phyloP scores from a whole-genome alignment of 35 echinoderm and acorn worm species.

The Ophiothrix spiculata region DNA sequence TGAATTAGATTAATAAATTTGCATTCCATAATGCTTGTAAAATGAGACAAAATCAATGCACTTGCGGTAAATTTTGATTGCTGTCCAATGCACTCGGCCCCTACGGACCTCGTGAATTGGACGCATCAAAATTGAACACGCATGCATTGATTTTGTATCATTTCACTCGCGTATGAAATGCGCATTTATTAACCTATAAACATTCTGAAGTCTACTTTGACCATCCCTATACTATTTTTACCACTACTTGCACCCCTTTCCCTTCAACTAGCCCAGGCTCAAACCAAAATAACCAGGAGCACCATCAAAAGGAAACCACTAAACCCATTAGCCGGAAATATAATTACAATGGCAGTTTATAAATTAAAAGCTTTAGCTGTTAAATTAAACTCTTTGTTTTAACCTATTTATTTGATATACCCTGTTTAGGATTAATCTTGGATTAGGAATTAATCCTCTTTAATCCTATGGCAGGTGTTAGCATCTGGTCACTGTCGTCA shows the following conservation, averaged over 20 bases:
- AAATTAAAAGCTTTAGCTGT: not conserved
- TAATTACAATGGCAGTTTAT: not conserved
- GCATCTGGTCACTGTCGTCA: no score
- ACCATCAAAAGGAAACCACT: not conserved
- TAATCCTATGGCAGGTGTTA: no score
- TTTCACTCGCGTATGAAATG: not conserved
- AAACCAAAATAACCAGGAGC: not conserved
- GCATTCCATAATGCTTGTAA: no score
- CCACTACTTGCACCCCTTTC: no score
- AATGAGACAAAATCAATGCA: no score
- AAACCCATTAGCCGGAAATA: not conserved
- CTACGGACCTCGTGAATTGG: not conserved
- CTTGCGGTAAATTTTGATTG: no score
- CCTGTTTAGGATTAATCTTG: not conserved
- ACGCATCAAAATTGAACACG: not conserved
- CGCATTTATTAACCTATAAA: not conserved
- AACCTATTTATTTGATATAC: not conserved
- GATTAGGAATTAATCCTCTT: not conserved
- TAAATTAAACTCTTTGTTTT: slow-evolving; percentile 6
- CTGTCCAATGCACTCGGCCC: no score
- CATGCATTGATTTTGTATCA: not conserved
- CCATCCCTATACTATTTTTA: not conserved
- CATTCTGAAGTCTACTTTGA: not conserved
- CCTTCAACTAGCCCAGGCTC: no score
- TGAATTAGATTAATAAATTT: no score